phyloP scores from a whole-genome alignment of 2,888 invertebrate genomes.

The Chrysolina americana region DNA sequence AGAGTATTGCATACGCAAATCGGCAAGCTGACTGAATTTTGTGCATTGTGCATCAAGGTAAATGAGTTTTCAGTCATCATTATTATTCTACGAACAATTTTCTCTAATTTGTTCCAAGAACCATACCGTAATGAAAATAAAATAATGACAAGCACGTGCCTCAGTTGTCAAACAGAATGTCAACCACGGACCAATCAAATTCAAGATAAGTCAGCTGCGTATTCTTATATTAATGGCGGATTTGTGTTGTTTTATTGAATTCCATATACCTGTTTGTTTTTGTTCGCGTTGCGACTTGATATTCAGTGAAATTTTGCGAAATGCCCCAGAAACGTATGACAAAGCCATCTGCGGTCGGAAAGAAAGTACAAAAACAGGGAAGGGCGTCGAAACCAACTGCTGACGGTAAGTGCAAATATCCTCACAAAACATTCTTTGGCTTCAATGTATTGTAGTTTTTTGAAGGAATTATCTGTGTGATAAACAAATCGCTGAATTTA shows the following conservation, averaged over 20 bases:
- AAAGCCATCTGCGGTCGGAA: background rate
- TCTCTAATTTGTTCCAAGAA: no score
- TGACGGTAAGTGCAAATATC: background rate
- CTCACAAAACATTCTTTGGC: background rate
- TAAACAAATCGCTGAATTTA: no score
- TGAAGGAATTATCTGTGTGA: no score
- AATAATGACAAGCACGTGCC: background rate
- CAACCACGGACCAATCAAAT: conserved; percentile 7
- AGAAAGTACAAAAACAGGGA: background rate
- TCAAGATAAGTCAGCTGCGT: conserved; percentile 10
- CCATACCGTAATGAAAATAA: background rate
- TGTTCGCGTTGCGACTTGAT: conserved; percentile 1
- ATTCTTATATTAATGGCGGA: conserved; percentile 7
- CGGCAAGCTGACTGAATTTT: no score
- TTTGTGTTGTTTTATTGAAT: conserved; percentile 7
- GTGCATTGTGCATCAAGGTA: no score
- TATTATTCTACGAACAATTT: no score
- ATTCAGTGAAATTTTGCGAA: conserved; percentile 11
- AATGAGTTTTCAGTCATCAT: no score
- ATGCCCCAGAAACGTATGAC: conserved; percentile 7
- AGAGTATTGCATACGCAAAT: no score
- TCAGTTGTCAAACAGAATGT: conserved; percentile 1
- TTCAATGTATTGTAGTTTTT: background rate
- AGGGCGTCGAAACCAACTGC: background rate
- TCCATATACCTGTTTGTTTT: background rate